These are phyloP conservation scores for Eubucco bourcierii DNA, from an alignment of 2,113 vertebrate species.

Conservation along the genomic window DNA sequence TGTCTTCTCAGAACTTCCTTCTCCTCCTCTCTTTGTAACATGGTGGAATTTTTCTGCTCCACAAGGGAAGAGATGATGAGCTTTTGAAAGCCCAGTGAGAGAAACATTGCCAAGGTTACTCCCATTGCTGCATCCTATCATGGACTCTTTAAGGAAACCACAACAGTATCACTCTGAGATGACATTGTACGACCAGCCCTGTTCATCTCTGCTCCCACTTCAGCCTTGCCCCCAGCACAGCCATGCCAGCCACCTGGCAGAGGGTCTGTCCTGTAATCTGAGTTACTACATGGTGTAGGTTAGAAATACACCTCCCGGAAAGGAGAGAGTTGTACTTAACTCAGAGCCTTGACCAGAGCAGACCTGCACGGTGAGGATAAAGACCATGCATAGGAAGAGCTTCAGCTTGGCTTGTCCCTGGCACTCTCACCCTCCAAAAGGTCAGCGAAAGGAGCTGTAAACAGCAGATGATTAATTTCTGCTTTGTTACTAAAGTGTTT, in stretches of 20 bases:
- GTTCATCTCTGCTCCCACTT: not conserved
- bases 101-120: not conserved
- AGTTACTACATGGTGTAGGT: not conserved
- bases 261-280: not conserved
- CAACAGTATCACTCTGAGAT: not conserved
- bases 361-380: not conserved
- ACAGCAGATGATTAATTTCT: not conserved
- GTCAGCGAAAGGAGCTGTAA: not conserved
- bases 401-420: not conserved
- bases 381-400: fast-evolving
- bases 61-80: not conserved
- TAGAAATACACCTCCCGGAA: not conserved
- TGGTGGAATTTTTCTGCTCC: not conserved
- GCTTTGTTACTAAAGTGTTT: not conserved
- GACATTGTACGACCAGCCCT: fast-evolving
- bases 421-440: not conserved
- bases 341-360: not conserved
- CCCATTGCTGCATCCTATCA: not conserved
- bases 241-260: not conserved
- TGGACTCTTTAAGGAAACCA: not conserved
- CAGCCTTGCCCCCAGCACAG: not conserved
- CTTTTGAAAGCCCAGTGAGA: not conserved
- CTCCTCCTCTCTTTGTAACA: not conserved
- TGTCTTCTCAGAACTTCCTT: not conserved
- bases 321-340: not conserved